These are phyloP conservation scores for Clarias fuscus DNA, from an alignment of 2,797 vertebrate genomes.

Conservation along the genomic window DNA sequence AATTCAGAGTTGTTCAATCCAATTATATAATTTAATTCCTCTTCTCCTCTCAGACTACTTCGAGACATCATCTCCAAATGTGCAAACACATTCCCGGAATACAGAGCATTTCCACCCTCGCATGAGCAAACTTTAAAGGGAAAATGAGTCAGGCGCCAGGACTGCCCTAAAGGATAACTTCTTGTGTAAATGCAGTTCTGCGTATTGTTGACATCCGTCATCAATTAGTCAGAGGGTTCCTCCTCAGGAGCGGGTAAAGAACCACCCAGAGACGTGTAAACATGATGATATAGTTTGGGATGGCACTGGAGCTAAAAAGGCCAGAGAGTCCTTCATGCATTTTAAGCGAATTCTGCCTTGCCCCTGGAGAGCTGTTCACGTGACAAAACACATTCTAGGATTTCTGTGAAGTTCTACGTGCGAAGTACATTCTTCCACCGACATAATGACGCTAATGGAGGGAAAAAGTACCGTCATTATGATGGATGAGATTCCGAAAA, in stretches of 20 bases:
- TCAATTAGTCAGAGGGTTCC: slow-evolving; percentile 44
- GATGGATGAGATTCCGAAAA: slow-evolving; percentile 30
- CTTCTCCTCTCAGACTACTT: slow-evolving; percentile 31
- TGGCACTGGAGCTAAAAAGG: slow-evolving; percentile 38
- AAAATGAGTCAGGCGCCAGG: slow-evolving; percentile 15
- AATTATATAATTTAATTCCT: slow-evolving; percentile 20
- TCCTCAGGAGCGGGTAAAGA: slow-evolving; percentile 40
- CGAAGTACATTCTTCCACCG: slow-evolving; percentile 21
- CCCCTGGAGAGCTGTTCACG: slow-evolving; percentile 25
- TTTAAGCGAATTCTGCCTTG: slow-evolving; percentile 31
- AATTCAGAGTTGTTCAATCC: neutral
- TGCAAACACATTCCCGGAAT: slow-evolving; percentile 30
- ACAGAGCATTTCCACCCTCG: slow-evolving; percentile 23
- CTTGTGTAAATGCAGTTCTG: slow-evolving; percentile 46
- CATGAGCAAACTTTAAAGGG: slow-evolving; percentile 34
- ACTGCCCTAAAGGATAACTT: slow-evolving; percentile 41
- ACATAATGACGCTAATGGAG: slow-evolving; percentile 24
- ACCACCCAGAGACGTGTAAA: slow-evolving; percentile 48
- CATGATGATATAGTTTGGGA: slow-evolving; percentile 38
- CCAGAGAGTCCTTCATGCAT: slow-evolving; percentile 43
- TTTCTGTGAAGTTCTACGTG: neutral
- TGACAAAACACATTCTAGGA: slow-evolving; percentile 36
- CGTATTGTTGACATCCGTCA: slow-evolving; percentile 53
- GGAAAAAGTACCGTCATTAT: slow-evolving; percentile 20
- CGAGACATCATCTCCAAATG: slow-evolving; percentile 39